These are phyloP conservation scores for Noctua fimbriata DNA, from an alignment of 2,888 invertebrate species.

Conservation along the genomic window DNA sequence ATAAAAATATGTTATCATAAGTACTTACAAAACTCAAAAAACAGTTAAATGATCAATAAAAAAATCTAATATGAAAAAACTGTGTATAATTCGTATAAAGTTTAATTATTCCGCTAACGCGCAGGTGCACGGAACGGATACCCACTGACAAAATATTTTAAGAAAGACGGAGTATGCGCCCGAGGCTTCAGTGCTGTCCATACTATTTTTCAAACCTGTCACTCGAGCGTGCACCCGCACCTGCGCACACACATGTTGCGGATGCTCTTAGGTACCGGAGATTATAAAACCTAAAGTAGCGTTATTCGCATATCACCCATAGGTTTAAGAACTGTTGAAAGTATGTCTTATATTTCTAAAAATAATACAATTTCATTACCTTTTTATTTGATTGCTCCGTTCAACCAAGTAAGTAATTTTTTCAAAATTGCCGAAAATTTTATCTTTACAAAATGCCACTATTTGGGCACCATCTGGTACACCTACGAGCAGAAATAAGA, in stretches of 20 bases:
- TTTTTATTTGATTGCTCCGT: conserved; percentile 91
- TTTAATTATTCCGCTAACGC: neutral
- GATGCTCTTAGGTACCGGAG: neutral
- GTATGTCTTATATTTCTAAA: neutral
- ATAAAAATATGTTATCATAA: neutral
- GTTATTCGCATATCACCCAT: neutral
- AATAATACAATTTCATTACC: conserved; percentile 63
- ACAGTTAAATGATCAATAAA: neutral
- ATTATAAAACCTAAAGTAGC: too few relatives aligned
- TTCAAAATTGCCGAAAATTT: conserved; percentile 91
- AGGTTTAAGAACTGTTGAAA: neutral
- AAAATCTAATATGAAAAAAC: neutral
- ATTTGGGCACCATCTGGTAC: conserved; percentile 95
- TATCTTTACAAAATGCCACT: conserved; percentile 93
- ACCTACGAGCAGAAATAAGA: conserved; percentile 77
- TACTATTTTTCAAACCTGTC: neutral
- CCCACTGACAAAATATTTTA: neutral
- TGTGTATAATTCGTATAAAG: neutral
- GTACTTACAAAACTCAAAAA: neutral
- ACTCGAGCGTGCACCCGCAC: neutral
- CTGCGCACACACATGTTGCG: neutral
- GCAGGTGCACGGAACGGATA: neutral
- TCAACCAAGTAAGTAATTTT: conserved; percentile 91
- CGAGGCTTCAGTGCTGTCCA: neutral
- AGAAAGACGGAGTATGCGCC: neutral